Conservation (phyloP, 2,113 vertebrate genomes). For the Nibea coibor region DNA sequence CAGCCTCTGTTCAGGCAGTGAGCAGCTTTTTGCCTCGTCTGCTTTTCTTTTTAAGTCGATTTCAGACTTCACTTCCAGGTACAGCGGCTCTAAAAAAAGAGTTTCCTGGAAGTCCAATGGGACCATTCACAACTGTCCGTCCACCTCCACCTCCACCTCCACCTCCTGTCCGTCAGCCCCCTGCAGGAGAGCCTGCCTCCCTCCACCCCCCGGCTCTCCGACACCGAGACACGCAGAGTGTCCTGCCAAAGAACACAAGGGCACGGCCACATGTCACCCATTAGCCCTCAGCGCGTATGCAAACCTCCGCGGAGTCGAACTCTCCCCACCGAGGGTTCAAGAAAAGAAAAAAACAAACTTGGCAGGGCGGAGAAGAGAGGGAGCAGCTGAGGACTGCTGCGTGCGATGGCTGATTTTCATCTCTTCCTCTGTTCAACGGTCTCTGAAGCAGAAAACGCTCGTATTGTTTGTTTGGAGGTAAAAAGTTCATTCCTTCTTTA, state of each 20-base stretch:
- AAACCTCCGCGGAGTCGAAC: not conserved
- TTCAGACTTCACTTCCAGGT: too few species aligned
- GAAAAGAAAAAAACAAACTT: slow-evolving; percentile 35
- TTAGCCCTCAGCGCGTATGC: slow-evolving; percentile 73
- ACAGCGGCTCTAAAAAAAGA: too few species aligned
- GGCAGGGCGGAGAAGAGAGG: not conserved
- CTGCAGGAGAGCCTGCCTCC: not conserved
- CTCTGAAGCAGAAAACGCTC: slow-evolving; percentile 60
- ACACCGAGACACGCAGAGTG: slow-evolving; percentile 30
- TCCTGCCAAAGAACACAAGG: slow-evolving; percentile 90
- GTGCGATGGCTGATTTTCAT: slow-evolving; percentile 66
- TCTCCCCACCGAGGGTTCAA: slow-evolving; percentile 17
- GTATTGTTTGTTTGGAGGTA: slow-evolving; percentile 75
- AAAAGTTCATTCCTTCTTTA: slow-evolving; percentile 77
- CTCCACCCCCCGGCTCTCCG: slow-evolving; percentile 1
- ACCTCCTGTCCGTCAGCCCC: too few species aligned
- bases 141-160: too few species aligned
- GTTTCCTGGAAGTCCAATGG: too few species aligned
- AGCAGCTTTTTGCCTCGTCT: too few species aligned
- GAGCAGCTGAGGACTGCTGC: slow-evolving; percentile 81
- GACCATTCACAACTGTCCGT: too few species aligned
- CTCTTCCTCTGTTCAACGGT: slow-evolving; percentile 79
- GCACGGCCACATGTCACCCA: slow-evolving; percentile 87
- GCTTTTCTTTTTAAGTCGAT: too few species aligned
- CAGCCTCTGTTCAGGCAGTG: too few species aligned